These are phyloP conservation scores for Macaria notata DNA, from an alignment of 2,888 invertebrate genomes.

Conservation along the genomic window DNA sequence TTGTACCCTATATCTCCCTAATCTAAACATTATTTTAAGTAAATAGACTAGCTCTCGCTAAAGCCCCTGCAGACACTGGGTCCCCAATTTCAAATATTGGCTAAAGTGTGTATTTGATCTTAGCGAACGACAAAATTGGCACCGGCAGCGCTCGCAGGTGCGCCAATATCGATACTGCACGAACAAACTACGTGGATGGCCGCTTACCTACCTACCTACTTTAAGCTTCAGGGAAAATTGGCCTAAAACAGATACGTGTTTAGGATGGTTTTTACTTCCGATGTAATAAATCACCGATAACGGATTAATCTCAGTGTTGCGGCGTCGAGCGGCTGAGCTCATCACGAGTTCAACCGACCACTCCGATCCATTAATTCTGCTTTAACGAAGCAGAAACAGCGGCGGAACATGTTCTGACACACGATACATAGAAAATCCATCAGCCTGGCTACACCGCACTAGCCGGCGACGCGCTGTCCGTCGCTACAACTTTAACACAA, in stretches of 20 bases:
- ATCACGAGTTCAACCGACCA: slow-evolving; percentile 19
- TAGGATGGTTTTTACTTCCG: slow-evolving; percentile 11
- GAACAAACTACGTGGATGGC: slow-evolving; percentile 19
- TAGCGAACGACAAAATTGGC: slow-evolving; percentile 28
- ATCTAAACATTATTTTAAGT: slow-evolving; percentile 1
- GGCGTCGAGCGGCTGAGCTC: slow-evolving; percentile 15
- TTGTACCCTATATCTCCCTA: slow-evolving; percentile 4
- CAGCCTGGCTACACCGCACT: slow-evolving; percentile 25
- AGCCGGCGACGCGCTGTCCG: slow-evolving; percentile 20
- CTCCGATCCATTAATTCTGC: slow-evolving; percentile 24
- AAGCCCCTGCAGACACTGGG: slow-evolving; percentile 10
- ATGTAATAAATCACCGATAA: slow-evolving; percentile 19
- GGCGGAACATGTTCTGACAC: slow-evolving; percentile 23
- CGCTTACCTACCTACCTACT: slow-evolving; percentile 4
- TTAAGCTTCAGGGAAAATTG: slow-evolving; percentile 29
- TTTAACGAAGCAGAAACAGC: slow-evolving; percentile 28
- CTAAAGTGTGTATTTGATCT: slow-evolving; percentile 24
- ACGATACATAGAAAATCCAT: slow-evolving; percentile 35
- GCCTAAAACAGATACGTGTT: slow-evolving; percentile 15
- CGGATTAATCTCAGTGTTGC: slow-evolving; percentile 19
- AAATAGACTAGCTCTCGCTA: slow-evolving; percentile 2
- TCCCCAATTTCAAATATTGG: slow-evolving; percentile 22
- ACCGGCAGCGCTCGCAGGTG: slow-evolving; percentile 26
- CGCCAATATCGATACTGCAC: slow-evolving; percentile 33
- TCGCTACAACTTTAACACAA: slow-evolving; percentile 26